phyloP scores from a whole-genome alignment of 2,888 invertebrate genomes.

The Caenorhabditis becei region DNA sequence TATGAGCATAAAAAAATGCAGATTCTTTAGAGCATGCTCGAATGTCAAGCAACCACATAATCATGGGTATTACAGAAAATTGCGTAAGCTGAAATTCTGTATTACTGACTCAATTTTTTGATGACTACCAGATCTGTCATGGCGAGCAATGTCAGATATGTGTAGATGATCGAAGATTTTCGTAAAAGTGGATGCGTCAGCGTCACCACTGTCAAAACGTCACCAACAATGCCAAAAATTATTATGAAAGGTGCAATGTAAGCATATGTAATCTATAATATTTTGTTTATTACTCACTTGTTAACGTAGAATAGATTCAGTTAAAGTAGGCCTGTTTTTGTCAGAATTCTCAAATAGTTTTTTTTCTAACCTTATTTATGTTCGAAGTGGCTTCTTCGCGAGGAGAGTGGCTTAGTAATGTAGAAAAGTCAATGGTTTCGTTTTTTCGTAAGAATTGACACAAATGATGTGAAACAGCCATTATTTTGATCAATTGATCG shows the following conservation, averaged over 20 bases:
- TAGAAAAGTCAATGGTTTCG: conserved; percentile 56
- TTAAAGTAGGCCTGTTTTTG: too few species aligned
- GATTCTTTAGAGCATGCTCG: conserved; percentile 78
- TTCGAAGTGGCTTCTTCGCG: conserved; percentile 59
- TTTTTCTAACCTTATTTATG: conserved; percentile 59
- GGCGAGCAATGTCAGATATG: conserved; percentile 78
- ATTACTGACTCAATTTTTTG: not conserved
- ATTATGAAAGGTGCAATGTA: conserved; percentile 83
- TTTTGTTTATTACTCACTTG: not conserved
- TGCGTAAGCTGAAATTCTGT: conserved; percentile 82
- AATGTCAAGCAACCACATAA: conserved; percentile 81
- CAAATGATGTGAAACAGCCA: conserved; percentile 60
- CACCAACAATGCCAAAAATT: conserved; percentile 83
- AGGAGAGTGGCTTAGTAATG: conserved; percentile 42
- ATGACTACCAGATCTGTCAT: conserved; percentile 71
- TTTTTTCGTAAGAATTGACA: conserved; percentile 57
- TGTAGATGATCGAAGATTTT: conserved; percentile 83
- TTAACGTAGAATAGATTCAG: not conserved
- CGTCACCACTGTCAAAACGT: conserved; percentile 83
- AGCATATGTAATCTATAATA: conserved; percentile 81
- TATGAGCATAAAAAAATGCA: conserved; percentile 83
- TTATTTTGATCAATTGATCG: conserved; percentile 17
- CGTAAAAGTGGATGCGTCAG: conserved; percentile 83
- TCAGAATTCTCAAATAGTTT: conserved; percentile 5
- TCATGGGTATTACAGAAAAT: conserved; percentile 83